Percentiles rank a stretch among this genome's conserved stretches.
Conservation (phyloP, 2,113 vertebrate genomes). For the Halichoeres trimaculatus region DNA sequence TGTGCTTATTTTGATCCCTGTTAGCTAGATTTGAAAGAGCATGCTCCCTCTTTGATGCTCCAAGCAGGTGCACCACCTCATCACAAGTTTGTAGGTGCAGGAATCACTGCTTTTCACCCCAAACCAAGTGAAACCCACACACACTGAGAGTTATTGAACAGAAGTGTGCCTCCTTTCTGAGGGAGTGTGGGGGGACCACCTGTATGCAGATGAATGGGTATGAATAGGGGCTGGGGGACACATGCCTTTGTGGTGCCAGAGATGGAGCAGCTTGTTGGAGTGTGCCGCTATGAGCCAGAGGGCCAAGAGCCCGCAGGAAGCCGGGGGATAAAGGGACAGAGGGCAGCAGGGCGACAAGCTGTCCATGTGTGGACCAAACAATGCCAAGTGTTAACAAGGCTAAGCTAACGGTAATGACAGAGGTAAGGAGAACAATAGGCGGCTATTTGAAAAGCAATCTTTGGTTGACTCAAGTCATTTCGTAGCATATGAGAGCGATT, state of each 20-base stretch:
- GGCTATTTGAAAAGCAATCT: constrained; percentile 61
- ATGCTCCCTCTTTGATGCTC: constrained; percentile 24
- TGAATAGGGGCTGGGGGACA: constrained; percentile 40
- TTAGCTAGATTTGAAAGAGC: constrained; percentile 20
- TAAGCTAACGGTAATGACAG: constrained; percentile 65
- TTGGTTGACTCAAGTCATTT: constrained; percentile 56
- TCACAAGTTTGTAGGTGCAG: not conserved
- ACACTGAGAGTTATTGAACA: constrained; percentile 48
- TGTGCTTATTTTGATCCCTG: constrained; percentile 26
- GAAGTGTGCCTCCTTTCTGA: constrained; percentile 60
- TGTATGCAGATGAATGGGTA: constrained; percentile 80
- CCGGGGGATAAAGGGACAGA: constrained; percentile 67
- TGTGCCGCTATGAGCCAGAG: constrained; percentile 76
- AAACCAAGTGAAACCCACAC: constrained; percentile 25
- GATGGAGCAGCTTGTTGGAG: constrained; percentile 81
- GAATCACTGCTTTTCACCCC: not conserved
- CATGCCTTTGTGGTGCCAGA: constrained; percentile 70
- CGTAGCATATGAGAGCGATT: constrained; percentile 48
- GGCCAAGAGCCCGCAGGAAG: constrained; percentile 50
- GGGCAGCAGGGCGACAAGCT: constrained; percentile 77
- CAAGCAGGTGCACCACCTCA: not conserved
- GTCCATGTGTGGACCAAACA: constrained; percentile 72
- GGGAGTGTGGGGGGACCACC: constrained; percentile 79
- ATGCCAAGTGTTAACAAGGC: constrained; percentile 77
- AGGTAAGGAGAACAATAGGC: constrained; percentile 64